Evolutionary conservation across 2,113 vertebrate species (phyloP).

Genomic region (Plotosus lineatus): DNA sequence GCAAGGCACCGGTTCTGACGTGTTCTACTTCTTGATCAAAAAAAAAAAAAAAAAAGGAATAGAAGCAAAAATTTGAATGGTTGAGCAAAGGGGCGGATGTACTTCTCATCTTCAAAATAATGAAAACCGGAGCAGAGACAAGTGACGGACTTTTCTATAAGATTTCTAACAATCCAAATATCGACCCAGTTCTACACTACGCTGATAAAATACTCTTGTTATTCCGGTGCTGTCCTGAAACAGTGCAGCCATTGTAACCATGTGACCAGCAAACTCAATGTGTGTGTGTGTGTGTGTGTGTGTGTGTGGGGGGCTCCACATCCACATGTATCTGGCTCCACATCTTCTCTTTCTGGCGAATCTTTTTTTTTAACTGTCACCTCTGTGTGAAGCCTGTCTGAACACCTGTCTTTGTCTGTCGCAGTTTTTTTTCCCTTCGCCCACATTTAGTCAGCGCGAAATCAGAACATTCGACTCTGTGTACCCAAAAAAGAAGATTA

Average conservation of each 20-base stretch:
- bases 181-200: not conserved
- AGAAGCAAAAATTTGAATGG: not conserved
- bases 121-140: not conserved
- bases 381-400: not conserved
- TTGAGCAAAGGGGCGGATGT: not conserved
- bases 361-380: slow-evolving; percentile 13
- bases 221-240: not conserved
- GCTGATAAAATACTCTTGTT: not conserved
- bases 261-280: not conserved
- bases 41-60: too few species aligned
- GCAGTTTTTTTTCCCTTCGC: not conserved
- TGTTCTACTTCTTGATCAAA: not conserved
- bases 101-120: not conserved
- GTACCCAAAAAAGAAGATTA: not conserved
- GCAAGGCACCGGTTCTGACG: not conserved
- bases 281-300: too few species aligned
- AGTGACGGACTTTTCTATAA: not conserved
- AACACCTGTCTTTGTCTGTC: not conserved
- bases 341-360: not conserved
- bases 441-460: not conserved
- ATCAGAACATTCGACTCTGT: not conserved
- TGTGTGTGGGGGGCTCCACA: too few species aligned
- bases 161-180: not conserved
- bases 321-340: not conserved
- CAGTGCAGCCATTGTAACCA: slow-evolving; percentile 6